Evolutionary conservation across 2,888 invertebrate genomes (phyloP).

Genomic region (Volucella zonaria): DNA sequence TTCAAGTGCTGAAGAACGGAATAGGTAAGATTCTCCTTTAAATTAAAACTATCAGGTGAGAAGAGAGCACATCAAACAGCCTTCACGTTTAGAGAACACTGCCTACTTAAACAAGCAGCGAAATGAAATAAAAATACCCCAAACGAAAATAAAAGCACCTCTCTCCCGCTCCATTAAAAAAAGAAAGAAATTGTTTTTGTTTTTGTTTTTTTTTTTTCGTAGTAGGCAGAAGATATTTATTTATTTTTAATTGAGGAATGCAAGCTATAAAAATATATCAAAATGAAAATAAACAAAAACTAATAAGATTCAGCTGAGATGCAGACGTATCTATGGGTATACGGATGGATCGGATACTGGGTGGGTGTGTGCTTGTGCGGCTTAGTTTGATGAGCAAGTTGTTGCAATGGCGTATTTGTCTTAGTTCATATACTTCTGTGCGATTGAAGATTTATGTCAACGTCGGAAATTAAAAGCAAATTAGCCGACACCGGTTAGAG

Average conservation of each 20-base stretch:
- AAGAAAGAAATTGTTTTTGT: too few species aligned
- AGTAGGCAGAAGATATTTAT: slow-evolving; percentile 14
- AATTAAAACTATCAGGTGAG: slow-evolving; percentile 5
- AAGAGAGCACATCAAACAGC: not conserved
- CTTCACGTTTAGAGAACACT: slow-evolving; percentile 15
- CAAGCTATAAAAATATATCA: slow-evolving; percentile 31
- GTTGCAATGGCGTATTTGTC: too few species aligned
- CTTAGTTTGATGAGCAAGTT: too few species aligned
- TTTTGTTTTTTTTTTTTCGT: too few species aligned
- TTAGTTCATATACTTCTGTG: too few species aligned
- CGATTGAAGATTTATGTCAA: too few species aligned
- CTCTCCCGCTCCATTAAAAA: not conserved
- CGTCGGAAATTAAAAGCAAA: too few species aligned
- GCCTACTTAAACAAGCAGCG: slow-evolving; percentile 31
- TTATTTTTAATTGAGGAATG: slow-evolving; percentile 52
- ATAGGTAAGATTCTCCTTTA: not conserved
- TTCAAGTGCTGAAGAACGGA: too few species aligned
- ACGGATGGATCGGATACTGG: not conserved
- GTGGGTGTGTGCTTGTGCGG: too few species aligned
- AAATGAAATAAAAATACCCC: slow-evolving; percentile 6
- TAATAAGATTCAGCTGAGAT: not conserved
- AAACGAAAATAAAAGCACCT: slow-evolving; percentile 24
- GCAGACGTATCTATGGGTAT: too few species aligned
- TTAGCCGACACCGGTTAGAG: too few species aligned
- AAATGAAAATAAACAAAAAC: slow-evolving; percentile 11